phyloP scores from a whole-genome alignment of 1,140 invertebrate genomes.

The Bombus turneri region DNA sequence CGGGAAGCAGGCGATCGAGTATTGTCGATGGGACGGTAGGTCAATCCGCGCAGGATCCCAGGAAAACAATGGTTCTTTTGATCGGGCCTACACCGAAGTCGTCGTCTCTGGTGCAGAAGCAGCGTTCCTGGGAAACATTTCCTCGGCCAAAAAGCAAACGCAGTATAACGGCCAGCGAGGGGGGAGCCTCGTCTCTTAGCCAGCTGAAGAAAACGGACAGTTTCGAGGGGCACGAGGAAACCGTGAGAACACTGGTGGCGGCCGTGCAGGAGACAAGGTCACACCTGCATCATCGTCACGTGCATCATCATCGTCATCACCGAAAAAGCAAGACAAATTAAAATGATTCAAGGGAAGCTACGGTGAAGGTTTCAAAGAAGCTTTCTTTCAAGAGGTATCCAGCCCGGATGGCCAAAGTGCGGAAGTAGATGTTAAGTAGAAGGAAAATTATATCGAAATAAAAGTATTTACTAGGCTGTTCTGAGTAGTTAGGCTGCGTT shows the following conservation, averaged over 20 bases:
- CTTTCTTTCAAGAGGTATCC: slow-evolving; percentile 17
- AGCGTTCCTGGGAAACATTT: slow-evolving; percentile 87
- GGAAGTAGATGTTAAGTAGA: slow-evolving; percentile 10
- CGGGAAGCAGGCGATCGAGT: slow-evolving; percentile 81
- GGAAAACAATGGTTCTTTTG: slow-evolving; percentile 82
- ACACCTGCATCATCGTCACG: slow-evolving; percentile 77
- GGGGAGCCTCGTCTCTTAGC: slow-evolving; percentile 66
- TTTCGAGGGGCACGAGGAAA: slow-evolving; percentile 89
- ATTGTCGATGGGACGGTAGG: slow-evolving; percentile 78
- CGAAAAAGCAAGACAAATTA: slow-evolving; percentile 81
- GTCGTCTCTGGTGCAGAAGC: slow-evolving; percentile 84
- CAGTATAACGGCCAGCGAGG: slow-evolving; percentile 45
- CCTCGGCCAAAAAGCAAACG: slow-evolving; percentile 83
- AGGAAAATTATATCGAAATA: slow-evolving; percentile 6
- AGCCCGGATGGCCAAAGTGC: background rate
- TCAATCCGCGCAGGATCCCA: slow-evolving; percentile 78
- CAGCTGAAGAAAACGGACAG: slow-evolving; percentile 86
- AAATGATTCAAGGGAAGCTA: background rate
- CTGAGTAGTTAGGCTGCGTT: background rate
- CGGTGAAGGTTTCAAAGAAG: slow-evolving; percentile 1
- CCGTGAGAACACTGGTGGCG: slow-evolving; percentile 87
- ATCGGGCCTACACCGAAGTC: slow-evolving; percentile 79
- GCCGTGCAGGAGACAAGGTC: slow-evolving; percentile 87
- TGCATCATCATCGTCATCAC: slow-evolving; percentile 79
- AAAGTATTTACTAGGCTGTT: slow-evolving; percentile 4